Evolutionary conservation across 2,888 invertebrate genomes (phyloP).

Genomic region (Leptopilina syphax): DNA sequence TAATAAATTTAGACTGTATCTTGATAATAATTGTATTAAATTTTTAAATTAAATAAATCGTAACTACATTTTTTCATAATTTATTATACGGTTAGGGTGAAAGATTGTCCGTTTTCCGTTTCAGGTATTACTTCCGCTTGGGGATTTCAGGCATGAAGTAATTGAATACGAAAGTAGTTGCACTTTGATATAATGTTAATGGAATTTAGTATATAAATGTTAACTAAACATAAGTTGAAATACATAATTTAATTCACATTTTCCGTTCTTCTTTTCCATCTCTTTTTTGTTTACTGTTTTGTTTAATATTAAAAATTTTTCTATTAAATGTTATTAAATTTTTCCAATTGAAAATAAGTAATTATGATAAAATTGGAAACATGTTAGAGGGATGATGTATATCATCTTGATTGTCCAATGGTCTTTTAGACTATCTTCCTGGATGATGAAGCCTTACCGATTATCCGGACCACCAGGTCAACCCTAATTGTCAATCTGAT

Average conservation of each 20-base stretch:
- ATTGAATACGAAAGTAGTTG: not conserved
- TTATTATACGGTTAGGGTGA: not conserved
- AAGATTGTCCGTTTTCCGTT: constrained; percentile 6
- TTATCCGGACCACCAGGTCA: not conserved
- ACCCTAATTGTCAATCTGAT: constrained; percentile 16
- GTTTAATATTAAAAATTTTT: not conserved
- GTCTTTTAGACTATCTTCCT: not conserved
- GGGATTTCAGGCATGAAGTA: constrained; percentile 6
- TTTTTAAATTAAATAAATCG: not conserved
- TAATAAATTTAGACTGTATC: too few relatives aligned
- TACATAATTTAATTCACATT: not conserved
- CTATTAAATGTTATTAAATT: too few relatives aligned
- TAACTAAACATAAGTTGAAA: not conserved
- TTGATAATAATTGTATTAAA: too few relatives aligned
- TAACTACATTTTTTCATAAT: not conserved
- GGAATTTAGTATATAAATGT: constrained; percentile 8
- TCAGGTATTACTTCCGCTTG: not conserved
- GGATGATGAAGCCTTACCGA: not conserved
- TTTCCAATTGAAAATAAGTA: too few relatives aligned
- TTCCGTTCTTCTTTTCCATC: not conserved
- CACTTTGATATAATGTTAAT: constrained; percentile 12
- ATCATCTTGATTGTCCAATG: not conserved
- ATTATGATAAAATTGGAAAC: not conserved
- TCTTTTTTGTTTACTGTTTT: not conserved
- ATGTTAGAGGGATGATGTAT: not conserved